These are phyloP conservation scores for Gymnopithys bicolor DNA, from an alignment of 2,797 vertebrate species.

Conservation along the genomic window DNA sequence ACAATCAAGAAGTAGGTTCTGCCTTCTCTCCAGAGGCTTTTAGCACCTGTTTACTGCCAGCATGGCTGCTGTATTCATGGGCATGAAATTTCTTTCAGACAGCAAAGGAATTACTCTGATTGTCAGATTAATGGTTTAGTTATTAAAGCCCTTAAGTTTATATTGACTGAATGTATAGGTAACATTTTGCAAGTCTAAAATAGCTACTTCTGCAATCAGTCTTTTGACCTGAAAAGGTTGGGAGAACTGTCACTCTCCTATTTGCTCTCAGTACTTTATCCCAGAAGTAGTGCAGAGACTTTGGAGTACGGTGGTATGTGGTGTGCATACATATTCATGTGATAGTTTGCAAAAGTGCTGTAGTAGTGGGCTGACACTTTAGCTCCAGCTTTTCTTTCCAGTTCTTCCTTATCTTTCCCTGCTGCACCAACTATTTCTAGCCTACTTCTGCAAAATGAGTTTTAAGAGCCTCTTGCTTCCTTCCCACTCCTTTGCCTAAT, in stretches of 20 bases:
- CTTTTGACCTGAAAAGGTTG: background rate
- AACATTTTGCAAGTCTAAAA: conserved; percentile 6
- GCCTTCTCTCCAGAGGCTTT: background rate
- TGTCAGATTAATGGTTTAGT: background rate
- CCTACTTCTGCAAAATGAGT: background rate
- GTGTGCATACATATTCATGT: background rate
- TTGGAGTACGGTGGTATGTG: background rate
- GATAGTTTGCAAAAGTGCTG: background rate
- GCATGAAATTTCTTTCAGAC: background rate
- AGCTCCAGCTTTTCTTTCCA: background rate
- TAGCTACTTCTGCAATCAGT: background rate
- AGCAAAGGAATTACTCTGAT: background rate
- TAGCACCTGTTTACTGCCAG: background rate
- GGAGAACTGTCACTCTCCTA: background rate
- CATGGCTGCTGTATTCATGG: background rate
- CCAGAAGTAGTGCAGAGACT: background rate
- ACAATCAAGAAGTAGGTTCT: background rate
- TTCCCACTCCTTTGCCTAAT: conserved; percentile 23
- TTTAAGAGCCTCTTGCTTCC: background rate
- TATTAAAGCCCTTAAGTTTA: conserved; percentile 1
- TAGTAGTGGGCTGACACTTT: background rate
- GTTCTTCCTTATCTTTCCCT: background rate
- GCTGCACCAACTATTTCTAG: conserved; percentile 1
- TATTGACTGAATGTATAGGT: background rate
- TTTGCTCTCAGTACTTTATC: background rate